Base-by-base conservation (phyloP, 37 sponge, comb jelly and placozoan genomes). In the Eunapius fragilis region DNA sequence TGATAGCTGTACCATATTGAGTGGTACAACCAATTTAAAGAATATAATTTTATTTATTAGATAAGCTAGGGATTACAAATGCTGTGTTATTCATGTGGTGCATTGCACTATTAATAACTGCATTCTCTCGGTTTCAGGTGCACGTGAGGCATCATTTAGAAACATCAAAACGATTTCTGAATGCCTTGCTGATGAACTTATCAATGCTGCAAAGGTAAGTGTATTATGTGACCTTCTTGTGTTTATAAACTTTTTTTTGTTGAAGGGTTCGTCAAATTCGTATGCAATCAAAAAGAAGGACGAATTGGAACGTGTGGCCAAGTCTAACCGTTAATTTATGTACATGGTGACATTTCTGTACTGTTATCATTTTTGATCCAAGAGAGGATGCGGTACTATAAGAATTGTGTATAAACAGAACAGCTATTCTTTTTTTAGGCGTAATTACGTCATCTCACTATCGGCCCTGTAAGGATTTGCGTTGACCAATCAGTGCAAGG, bases 231-330 rank as follows among this genome's bases (percentile, higher is more conserved):
- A 31, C 25, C 69, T 25, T 2, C 69, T 78, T 35, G 38, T 68
- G n/a, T 9, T 14, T 85, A 72, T 34, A 74, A 0, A 0, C 75
- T 75, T 11, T 72, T 33, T 71, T 31, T 35, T 35, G 19, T 69
- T 70, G 0, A 36, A 96, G 97, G 99, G 99, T 2, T 99, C 99
- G 2, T 99, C 99, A 74, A 99, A 99, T 76, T 94, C 94, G 0
- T 97, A 94, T 80, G 99, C 99, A 69, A 99, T 99, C 86, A 99
- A 99, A 94, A 97, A 97, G 94, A 99, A 99, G 87, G 99, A 99
- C 72, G 99, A 99, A 68, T 71, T 99, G 41, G 99, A 99, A 81
- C 91, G 99, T 58, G 99, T 99, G 58, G 99, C 99, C 49, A 99
- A 99, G 82, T 99, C 99, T 75, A 99, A 99, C 89, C 99, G 99